Evolutionary conservation across 2,797 vertebrate species (phyloP).

Genomic region (Acrocephalus scirpaceus): DNA sequence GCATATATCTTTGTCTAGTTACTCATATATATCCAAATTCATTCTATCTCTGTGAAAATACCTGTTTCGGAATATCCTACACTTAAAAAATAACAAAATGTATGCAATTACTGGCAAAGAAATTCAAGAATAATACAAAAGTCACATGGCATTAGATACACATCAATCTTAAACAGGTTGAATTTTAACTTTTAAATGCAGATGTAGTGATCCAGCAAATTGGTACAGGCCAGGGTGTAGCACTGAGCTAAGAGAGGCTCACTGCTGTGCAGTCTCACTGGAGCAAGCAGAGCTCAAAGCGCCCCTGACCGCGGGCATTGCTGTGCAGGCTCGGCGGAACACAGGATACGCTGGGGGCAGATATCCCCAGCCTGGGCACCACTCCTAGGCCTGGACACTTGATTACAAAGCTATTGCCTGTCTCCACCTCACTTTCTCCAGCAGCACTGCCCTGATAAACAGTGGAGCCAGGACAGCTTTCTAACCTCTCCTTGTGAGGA

Average conservation of each 20-base stretch:
- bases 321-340: background rate
- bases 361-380: background rate
- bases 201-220: background rate
- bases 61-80: background rate
- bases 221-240: background rate
- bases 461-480: background rate
- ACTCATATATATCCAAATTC: background rate
- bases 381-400: background rate
- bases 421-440: background rate
- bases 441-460: background rate
- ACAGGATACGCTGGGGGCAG: background rate
- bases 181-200: background rate
- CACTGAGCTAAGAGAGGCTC: background rate
- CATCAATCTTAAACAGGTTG: background rate
- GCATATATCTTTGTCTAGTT: background rate
- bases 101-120: background rate
- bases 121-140: background rate
- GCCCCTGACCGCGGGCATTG: rapidly evolving
- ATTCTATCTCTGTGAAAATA: background rate
- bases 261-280: rapidly evolving
- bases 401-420: background rate
- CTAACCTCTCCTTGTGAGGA: background rate
- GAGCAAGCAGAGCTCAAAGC: background rate
- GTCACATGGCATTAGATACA: background rate
- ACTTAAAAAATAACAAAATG: background rate